Evolutionary conservation across 2,113 vertebrate species (phyloP).

Genomic region (Symphodus melops): DNA sequence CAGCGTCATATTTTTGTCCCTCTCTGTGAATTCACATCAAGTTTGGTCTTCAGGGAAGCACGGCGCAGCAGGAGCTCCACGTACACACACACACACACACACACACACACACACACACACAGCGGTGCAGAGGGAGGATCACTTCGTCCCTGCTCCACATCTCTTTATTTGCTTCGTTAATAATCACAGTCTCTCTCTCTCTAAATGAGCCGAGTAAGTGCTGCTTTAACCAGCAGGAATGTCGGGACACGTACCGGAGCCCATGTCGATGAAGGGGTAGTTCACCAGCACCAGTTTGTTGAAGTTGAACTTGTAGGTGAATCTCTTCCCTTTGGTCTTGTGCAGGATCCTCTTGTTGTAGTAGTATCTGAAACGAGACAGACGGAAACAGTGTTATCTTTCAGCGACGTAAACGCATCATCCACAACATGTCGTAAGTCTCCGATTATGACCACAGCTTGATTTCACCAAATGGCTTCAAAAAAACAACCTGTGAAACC

Average conservation of each 20-base stretch:
- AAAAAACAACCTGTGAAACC: not conserved
- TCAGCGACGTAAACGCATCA: not conserved
- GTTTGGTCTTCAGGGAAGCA: no score
- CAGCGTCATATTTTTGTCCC: no score
- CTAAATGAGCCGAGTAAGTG: no score
- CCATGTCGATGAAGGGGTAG: slow-evolving; percentile 93
- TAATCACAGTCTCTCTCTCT: no score
- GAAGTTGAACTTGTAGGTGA: slow-evolving; percentile 97
- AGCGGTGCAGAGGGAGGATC: no score
- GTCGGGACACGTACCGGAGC: slow-evolving; percentile 83
- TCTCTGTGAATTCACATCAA: no score
- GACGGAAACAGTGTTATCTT: not conserved
- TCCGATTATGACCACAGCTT: not conserved
- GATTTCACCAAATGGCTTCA: not conserved
- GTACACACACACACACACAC: no score
- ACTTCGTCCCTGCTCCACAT: no score
- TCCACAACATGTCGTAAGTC: not conserved
- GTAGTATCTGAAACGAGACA: slow-evolving; percentile 85
- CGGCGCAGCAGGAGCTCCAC: no score
- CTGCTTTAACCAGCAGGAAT: no score
- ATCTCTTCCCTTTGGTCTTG: slow-evolving; percentile 94
- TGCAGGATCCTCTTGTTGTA: slow-evolving; percentile 96
- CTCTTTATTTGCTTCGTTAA: no score
- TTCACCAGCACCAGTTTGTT: slow-evolving; percentile 95
- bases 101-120: no score